A percentile compares a stretch with the other conserved stretches of the same genome.
phyloP scores from a whole-genome alignment of 2,797 vertebrate species.

The Sebastes trivittatus region DNA sequence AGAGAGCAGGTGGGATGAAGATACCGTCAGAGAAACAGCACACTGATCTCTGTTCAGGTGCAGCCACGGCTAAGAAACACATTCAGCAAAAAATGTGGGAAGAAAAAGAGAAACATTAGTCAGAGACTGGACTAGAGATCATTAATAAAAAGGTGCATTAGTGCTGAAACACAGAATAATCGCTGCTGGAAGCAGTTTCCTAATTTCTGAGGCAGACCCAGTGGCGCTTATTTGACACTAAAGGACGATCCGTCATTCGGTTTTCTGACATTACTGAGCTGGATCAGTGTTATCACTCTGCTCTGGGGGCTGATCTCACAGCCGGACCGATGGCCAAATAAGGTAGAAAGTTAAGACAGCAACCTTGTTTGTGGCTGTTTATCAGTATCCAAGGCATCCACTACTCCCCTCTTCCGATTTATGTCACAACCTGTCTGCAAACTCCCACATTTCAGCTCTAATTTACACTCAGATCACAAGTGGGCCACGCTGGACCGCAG shows the following conservation, averaged over 20 bases:
- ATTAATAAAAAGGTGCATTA: not conserved
- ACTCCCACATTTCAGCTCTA: conserved; percentile 55
- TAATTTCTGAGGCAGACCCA: conserved; percentile 2
- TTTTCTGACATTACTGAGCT: conserved; percentile 14
- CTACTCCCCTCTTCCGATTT: conserved; percentile 49
- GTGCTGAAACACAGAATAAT: conserved; percentile 9
- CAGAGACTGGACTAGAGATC: not conserved
- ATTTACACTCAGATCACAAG: conserved; percentile 54
- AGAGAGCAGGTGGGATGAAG: conserved; percentile 17
- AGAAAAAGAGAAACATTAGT: conserved; percentile 15
- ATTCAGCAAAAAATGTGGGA: conserved; percentile 26
- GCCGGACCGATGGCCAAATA: conserved; percentile 75
- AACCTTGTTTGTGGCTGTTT: conserved; percentile 77
- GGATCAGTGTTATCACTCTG: conserved; percentile 12
- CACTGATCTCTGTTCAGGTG: conserved; percentile 10
- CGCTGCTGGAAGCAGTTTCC: not conserved
- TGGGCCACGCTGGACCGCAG: conserved; percentile 37
- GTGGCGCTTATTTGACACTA: not conserved
- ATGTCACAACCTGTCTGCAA: conserved; percentile 54
- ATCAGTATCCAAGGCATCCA: conserved; percentile 64
- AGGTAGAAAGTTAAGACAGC: conserved; percentile 60
- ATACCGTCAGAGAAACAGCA: conserved; percentile 2
- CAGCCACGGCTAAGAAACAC: conserved; percentile 13
- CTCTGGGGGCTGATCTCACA: conserved; percentile 27
- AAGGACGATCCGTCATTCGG: not conserved